These are phyloP conservation scores for Heloderma charlesbogerti DNA, from an alignment of 2,113 vertebrate species.

Conservation along the genomic window DNA sequence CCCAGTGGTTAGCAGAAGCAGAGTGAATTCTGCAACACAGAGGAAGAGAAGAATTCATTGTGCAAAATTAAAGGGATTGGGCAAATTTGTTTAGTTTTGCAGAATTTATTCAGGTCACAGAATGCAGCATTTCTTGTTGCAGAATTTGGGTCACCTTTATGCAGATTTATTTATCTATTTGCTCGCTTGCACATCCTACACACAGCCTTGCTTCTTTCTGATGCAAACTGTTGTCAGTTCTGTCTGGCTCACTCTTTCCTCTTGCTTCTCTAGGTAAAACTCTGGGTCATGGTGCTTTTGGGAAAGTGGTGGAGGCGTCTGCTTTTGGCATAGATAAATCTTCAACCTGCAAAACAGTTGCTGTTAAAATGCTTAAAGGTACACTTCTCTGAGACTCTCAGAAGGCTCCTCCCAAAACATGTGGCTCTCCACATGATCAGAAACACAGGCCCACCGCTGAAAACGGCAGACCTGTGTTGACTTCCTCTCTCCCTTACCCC, in stretches of 20 bases:
- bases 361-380: conserved; percentile 99
- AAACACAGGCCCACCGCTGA: neutral
- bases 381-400: conserved; percentile 59
- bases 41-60: neutral
- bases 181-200: neutral
- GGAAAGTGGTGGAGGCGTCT: conserved; percentile 94
- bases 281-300: conserved; percentile 93
- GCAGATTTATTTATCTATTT: no score
- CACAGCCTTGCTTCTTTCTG: conserved; percentile 28
- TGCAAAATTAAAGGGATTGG: neutral
- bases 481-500: neutral
- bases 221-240: conserved; percentile 31
- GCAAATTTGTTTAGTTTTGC: neutral
- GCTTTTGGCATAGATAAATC: conserved; percentile 96
- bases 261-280: conserved; percentile 89
- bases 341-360: conserved; percentile 96
- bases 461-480: neutral
- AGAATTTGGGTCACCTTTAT: neutral
- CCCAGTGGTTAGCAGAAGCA: neutral
- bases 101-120: neutral
- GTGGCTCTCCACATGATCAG: neutral
- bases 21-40: no score
- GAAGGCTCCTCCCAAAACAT: conserved; percentile 8
- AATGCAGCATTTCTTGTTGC: neutral
- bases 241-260: conserved; percentile 69